Evolutionary conservation across 1,140 invertebrate genomes (phyloP).

Genomic region (Idris sp.): DNA sequence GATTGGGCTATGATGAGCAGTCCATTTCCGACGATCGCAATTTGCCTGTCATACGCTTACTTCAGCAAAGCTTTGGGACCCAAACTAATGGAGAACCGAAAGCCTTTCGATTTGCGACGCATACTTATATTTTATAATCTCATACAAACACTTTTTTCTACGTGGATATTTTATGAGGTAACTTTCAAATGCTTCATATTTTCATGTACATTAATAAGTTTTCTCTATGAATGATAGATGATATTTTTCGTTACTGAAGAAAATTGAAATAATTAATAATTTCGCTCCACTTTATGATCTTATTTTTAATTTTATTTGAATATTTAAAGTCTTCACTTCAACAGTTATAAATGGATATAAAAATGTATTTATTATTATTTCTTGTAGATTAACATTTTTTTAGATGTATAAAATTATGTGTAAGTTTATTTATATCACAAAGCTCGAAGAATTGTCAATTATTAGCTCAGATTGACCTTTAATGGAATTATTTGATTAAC

Average conservation of each 20-base stretch:
- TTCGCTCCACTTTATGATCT: no score
- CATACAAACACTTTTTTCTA: slow-evolving; percentile 91
- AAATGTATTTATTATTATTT: no score
- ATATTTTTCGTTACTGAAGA: no score
- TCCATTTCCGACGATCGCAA: slow-evolving; percentile 90
- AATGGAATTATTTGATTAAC: background rate
- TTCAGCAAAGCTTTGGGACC: slow-evolving; percentile 91
- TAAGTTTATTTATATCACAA: background rate
- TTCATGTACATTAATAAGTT: background rate
- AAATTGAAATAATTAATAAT: no score
- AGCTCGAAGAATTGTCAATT: slow-evolving; percentile 1
- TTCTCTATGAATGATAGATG: no score
- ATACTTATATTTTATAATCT: slow-evolving; percentile 93
- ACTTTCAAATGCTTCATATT: slow-evolving; percentile 29
- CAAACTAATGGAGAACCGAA: slow-evolving; percentile 91
- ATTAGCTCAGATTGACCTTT: slow-evolving; percentile 1
- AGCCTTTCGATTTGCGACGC: slow-evolving; percentile 90
- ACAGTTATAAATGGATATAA: no score
- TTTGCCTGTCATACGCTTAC: slow-evolving; percentile 91
- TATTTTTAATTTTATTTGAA: no score
- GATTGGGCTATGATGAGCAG: slow-evolving; percentile 95
- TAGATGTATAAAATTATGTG: background rate
- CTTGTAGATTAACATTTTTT: no score
- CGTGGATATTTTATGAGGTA: slow-evolving; percentile 96
- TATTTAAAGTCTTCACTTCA: no score